Evolutionary conservation across 2,797 vertebrate genomes (phyloP), one percentile per base, ranked within the genome.

Genomic region (Emydoidea blandingii): DNA sequence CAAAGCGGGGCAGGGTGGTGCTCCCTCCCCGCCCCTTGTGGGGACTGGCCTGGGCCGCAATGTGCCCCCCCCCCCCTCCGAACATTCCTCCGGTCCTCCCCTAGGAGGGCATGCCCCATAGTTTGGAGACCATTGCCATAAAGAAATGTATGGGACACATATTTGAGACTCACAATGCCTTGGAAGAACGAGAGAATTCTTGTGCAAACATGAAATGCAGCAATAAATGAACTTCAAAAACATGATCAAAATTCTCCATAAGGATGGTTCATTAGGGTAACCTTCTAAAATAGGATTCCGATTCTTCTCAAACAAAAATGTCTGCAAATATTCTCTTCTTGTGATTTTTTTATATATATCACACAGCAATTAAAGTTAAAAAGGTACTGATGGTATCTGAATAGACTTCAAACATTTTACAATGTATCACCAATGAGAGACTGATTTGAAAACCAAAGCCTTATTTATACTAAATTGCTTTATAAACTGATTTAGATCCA

Each of bases 31-130:
- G 4, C 21, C 53, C 21, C 53, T 23, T 54, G 21, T 54, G 53
- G 53, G 53, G 21, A 54, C 53, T 54, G 53, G 53, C 53, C 53
- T 54, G 53, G 53, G 53, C 53, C 8, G 16, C 53, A 54, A 54
- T 21, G 3, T 44, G 41, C 41, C 41, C 44, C 7, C 8, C 8
- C 21, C 7, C 8, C 8, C 21, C 6, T 1, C 19, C 8, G 3
- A 54, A 54, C 21, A 9, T 54, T 54, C 53, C 53, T 54, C 53
- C 19, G 3, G 21, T 54, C 53, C 53, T 21, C 21, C 21, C 19
- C 21, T 8, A 52, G 21, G 21, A 8, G 8, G 21, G 53, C 53
- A 54, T 54, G 53, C 8, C 53, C 21, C 53, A 21, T 54, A 54
- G 21, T 54, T 23, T 54, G 53, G 53, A 54, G 21, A 54, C 53